phyloP scores from a whole-genome alignment of 2,113 vertebrate species.

The Nerophis ophidion region DNA sequence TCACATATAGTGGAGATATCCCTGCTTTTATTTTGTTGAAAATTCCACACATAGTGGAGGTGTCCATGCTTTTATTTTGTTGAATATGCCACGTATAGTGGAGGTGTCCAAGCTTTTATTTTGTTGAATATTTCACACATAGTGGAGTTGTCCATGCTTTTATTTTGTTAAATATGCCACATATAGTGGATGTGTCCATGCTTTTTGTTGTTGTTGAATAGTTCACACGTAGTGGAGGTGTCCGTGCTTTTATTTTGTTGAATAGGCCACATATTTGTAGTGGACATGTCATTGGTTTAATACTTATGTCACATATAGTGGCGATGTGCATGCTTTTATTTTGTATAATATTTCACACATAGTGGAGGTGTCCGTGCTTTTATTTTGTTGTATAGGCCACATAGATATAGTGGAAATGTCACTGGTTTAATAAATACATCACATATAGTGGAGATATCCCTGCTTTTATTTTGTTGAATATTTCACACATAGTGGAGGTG shows the following conservation, averaged over 20 bases:
- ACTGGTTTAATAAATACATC: neutral
- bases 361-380: neutral
- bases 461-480: conserved; percentile 1
- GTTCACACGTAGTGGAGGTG: too few relatives aligned
- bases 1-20: neutral
- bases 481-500: neutral
- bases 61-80: neutral
- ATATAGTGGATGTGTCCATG: neutral
- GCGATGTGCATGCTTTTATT: neutral
- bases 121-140: neutral
- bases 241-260: too few relatives aligned
- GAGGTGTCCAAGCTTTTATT: too few relatives aligned
- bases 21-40: neutral
- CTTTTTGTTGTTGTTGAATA: neutral
- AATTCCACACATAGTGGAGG: neutral
- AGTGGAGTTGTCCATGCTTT: neutral
- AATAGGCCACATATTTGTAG: neutral
- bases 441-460: neutral
- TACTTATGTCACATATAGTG: neutral
- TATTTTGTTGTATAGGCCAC: neutral
- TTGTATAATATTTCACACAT: neutral
- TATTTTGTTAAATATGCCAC: neutral
- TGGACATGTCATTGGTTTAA: neutral
- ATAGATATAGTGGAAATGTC: neutral
- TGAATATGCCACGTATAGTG: neutral